Evolutionary conservation across 1,140 invertebrate genomes (phyloP).

Genomic region (Drosophila lacertosa): DNA sequence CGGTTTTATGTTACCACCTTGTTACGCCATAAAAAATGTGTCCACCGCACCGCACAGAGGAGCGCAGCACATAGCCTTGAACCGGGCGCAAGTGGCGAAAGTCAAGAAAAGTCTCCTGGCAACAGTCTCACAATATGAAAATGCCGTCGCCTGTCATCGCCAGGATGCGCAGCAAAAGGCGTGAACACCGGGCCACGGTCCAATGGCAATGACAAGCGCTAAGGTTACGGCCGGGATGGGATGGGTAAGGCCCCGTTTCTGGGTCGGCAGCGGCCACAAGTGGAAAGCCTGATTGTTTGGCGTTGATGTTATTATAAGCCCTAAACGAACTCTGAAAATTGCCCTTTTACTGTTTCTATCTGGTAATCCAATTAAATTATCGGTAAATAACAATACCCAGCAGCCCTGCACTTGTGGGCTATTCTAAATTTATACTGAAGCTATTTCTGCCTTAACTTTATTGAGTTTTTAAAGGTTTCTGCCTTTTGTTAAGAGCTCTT

Average conservation of each 20-base stretch:
- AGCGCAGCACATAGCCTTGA: constrained; percentile 10
- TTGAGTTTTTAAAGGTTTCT: too few relatives aligned
- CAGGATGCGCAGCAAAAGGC: constrained; percentile 11
- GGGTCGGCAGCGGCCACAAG: constrained; percentile 9
- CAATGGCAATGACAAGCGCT: not conserved
- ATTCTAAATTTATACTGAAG: not conserved
- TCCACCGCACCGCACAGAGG: constrained; percentile 10
- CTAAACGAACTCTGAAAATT: constrained; percentile 17
- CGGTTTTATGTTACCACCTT: constrained; percentile 73
- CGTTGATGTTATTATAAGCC: constrained; percentile 28
- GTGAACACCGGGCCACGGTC: not conserved
- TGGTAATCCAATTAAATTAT: constrained; percentile 39
- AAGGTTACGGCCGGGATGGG: not conserved
- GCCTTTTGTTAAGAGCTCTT: too few relatives aligned
- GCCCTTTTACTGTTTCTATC: constrained; percentile 13
- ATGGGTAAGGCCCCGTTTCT: not conserved
- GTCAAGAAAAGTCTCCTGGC: constrained; percentile 36
- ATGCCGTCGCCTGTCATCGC: constrained; percentile 32
- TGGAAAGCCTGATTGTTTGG: constrained; percentile 32
- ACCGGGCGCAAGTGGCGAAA: constrained; percentile 28
- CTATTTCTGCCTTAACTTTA: not conserved
- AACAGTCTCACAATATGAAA: constrained; percentile 8
- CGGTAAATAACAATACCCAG: constrained; percentile 15
- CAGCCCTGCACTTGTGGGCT: not conserved
- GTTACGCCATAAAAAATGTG: constrained; percentile 64